A percentile compares a stretch with the other conserved stretches of the same genome.
These are phyloP conservation scores for Pseudococcus longispinus DNA, from an alignment of 2,888 invertebrate species.

Conservation along the genomic window DNA sequence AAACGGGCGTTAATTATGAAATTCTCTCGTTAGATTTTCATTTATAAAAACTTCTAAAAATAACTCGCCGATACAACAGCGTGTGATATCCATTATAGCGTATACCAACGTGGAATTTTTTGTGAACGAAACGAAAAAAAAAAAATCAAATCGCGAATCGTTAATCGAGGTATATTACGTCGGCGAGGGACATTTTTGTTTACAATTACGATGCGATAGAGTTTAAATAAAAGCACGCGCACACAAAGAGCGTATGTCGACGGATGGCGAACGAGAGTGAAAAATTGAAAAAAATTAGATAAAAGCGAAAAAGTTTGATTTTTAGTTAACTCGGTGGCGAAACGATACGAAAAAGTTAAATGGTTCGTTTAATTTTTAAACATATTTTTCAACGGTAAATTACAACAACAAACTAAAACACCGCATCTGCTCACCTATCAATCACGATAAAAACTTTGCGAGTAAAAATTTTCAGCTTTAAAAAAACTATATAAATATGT, in stretches of 20 bases:
- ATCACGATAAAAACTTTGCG: conserved; percentile 19
- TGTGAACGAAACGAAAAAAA: no score
- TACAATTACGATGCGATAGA: neutral
- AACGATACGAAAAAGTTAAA: conserved; percentile 32
- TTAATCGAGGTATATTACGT: neutral
- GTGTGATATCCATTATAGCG: neutral
- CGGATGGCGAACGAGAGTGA: neutral
- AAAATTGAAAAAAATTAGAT: conserved; percentile 14
- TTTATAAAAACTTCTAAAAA: neutral
- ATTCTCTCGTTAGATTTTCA: neutral
- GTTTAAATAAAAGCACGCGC: neutral
- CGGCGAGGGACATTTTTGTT: neutral
- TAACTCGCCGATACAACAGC: neutral
- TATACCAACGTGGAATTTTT: neutral
- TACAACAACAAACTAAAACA: conserved; percentile 9
- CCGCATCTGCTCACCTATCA: conserved; percentile 34
- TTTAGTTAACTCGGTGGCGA: neutral
- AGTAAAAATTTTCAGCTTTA: conserved; percentile 20
- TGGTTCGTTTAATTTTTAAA: conserved; percentile 34
- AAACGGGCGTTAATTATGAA: neutral
- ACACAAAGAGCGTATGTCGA: neutral
- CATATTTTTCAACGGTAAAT: conserved; percentile 34
- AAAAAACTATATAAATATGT: conserved; percentile 9
- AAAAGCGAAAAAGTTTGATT: conserved; percentile 27
- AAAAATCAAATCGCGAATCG: neutral